phyloP scores from a whole-genome alignment of 2,113 vertebrate genomes.

The Chloropsis hardwickii region DNA sequence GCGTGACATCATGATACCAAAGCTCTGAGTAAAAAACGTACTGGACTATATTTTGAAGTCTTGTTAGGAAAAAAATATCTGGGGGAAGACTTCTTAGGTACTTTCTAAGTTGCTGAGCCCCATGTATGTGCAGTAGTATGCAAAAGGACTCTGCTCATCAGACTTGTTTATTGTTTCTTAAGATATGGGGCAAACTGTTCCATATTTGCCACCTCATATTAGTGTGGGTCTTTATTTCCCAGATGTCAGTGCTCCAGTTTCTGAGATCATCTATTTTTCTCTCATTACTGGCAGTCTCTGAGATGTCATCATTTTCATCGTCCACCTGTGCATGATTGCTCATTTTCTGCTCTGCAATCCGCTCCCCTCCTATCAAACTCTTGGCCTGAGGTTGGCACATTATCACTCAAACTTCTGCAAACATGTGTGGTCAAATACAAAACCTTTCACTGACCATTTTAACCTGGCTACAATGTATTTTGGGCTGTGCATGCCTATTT shows the following conservation, averaged over 20 bases:
- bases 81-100: neutral
- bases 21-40: neutral
- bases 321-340: neutral
- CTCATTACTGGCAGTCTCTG: neutral
- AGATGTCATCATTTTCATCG: neutral
- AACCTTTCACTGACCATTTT: neutral
- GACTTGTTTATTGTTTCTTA: neutral
- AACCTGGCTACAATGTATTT: neutral
- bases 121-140: neutral
- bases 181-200: neutral
- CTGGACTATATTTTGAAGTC: neutral
- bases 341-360: neutral
- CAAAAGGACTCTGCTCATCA: neutral
- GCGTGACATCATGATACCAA: neutral
- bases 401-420: neutral
- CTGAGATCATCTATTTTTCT: neutral
- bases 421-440: neutral
- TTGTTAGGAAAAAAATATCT: neutral
- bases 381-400: neutral
- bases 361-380: neutral
- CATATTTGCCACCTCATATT: neutral
- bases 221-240: neutral
- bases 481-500: neutral
- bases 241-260: neutral
- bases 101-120: neutral